These are phyloP conservation scores for Platycheirus albimanus DNA, from an alignment of 2,888 invertebrate genomes.

Conservation along the genomic window DNA sequence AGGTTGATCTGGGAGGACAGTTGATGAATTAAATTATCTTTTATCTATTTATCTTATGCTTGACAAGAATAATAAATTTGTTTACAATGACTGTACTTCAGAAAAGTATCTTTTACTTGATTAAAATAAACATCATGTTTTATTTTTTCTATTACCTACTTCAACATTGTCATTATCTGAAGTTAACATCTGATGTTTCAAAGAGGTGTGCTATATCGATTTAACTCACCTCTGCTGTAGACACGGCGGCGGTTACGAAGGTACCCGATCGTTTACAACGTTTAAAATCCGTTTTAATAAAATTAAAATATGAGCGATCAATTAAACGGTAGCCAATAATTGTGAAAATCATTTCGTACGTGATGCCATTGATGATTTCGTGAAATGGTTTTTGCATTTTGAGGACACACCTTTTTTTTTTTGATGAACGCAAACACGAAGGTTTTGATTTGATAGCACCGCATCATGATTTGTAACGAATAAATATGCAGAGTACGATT, in stretches of 20 bases:
- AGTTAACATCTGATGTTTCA: background rate
- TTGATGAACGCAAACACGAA: slow-evolving; percentile 10
- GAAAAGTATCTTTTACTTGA: background rate
- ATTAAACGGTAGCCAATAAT: slow-evolving; percentile 32
- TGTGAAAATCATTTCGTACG: slow-evolving; percentile 37
- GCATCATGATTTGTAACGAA: background rate
- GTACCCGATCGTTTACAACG: background rate
- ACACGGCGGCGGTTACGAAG: no score
- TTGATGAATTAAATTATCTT: background rate
- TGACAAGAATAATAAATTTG: slow-evolving; percentile 12
- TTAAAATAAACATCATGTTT: no score
- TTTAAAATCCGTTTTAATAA: slow-evolving; percentile 4
- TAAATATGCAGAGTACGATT: background rate
- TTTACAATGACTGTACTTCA: background rate
- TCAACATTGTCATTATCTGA: background rate
- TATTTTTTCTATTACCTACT: background rate
- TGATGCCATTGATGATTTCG: slow-evolving; percentile 38
- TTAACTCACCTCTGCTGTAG: background rate
- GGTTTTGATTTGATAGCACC: slow-evolving; percentile 17
- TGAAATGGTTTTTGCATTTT: slow-evolving; percentile 8
- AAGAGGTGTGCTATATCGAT: slow-evolving; percentile 8
- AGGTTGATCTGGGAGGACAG: slow-evolving; percentile 7
- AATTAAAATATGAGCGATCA: slow-evolving; percentile 4
- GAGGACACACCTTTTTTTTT: slow-evolving; percentile 22
- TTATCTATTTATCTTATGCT: slow-evolving; percentile 7